Percentiles rank a stretch among this genome's conserved stretches.
Evolutionary conservation across 2,113 vertebrate species (phyloP).

Genomic region (Rhynchopsitta pachyrhyncha): DNA sequence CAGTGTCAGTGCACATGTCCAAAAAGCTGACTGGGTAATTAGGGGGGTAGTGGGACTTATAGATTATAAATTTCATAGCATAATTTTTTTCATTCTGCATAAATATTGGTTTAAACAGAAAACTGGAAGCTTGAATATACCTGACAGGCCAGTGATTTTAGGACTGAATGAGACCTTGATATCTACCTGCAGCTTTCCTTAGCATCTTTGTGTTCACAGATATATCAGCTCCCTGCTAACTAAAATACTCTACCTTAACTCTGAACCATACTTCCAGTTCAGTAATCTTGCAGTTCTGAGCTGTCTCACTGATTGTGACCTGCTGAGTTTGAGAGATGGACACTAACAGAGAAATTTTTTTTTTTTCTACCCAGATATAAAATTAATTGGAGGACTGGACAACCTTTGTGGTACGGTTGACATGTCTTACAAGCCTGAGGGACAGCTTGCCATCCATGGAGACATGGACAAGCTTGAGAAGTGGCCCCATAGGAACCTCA

Average conservation of each 20-base stretch:
- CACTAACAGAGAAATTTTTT: neutral
- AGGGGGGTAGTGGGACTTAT: constrained; percentile 2
- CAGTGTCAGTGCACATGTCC: neutral
- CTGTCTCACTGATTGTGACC: neutral
- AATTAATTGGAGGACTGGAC: neutral
- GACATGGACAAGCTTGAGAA: neutral
- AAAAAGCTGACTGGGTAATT: constrained; percentile 45
- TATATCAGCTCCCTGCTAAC: neutral
- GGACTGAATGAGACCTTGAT: constrained; percentile 54
- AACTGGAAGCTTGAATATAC: constrained; percentile 34
- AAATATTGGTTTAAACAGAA: constrained; percentile 60
- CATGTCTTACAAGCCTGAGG: neutral
- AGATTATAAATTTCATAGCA: constrained; percentile 40
- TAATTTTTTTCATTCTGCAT: constrained; percentile 47
- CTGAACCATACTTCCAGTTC: neutral
- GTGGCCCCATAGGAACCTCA: neutral
- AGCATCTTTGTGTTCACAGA: constrained; percentile 1
- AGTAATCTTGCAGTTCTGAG: neutral
- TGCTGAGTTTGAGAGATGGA: neutral
- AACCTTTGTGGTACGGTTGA: neutral
- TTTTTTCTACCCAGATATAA: neutral
- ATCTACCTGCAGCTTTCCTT: constrained; percentile 41
- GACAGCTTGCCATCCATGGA: neutral
- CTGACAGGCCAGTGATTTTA: neutral
- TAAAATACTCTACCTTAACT: neutral